Evolutionary conservation across 2,888 invertebrate genomes (phyloP), one percentile per base, ranked within the genome.

Genomic region (Coleophora deauratella): DNA sequence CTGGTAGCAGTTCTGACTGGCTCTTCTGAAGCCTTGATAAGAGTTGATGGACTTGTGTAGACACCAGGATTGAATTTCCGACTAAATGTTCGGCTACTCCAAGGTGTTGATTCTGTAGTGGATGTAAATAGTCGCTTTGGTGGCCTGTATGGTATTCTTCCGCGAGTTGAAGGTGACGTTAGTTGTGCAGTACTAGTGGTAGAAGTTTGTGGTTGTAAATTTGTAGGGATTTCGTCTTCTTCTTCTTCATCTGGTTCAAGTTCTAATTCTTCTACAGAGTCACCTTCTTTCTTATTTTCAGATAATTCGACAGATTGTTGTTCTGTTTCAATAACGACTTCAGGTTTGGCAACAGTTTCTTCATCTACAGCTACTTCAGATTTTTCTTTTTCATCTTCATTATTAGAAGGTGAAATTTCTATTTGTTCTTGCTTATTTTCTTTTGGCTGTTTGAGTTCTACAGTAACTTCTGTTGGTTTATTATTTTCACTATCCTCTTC

Each of bases 21-120:
- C 58, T 68, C 55, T 45, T 67, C 66, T 31, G 70, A 30, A 33
- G 27, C 63, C 51, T 68, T 70, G 7, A 78, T 77, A 27, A 67
- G 59, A 6, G 81, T 65, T 2, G 80, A 57, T 31, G 86, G 86
- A 40, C 84, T 86, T 11, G 86, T 86, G 37, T 82, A 86, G 4
- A 62, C 78, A 14, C 86, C 85, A 35, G 74, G 76, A 48, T 81
- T 86, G 51, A 69, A 87, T 62, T 85, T 86, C 12, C 86, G 74
- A 45, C 86, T 87, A 41, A 78, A 87, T n/a, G 66, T 66, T 62
- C 72, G 72, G 44, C 71, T 81, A 32, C 78, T 80, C 9, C 74
- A 72, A 32, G 67, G 43, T 14, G 76, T 54, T 10, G 72, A 50
- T 53, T 80, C 79, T n/a, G 86, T 86, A 12, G 82, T 75, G 13